Percentiles rank a stretch among this genome's conserved stretches.
These are phyloP conservation scores for Pyrgus malvae DNA, from an alignment of 2,888 invertebrate species.

Conservation along the genomic window DNA sequence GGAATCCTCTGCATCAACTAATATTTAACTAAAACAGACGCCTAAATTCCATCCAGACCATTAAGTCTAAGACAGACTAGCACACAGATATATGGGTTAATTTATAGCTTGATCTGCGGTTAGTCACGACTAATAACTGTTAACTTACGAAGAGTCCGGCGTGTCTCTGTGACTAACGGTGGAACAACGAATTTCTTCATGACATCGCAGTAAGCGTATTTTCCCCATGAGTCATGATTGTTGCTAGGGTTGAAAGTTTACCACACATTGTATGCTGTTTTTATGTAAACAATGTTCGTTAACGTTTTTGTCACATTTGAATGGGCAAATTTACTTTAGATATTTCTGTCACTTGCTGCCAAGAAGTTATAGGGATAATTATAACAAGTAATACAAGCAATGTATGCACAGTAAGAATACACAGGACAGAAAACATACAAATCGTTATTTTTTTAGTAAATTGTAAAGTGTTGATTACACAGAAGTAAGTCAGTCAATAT, in stretches of 20 bases:
- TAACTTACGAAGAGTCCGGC: background rate
- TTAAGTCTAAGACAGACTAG: background rate
- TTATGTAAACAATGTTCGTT: no score
- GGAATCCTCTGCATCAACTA: background rate
- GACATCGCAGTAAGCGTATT: slow-evolving; percentile 28
- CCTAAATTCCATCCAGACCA: background rate
- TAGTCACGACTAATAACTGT: background rate
- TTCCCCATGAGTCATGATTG: slow-evolving; percentile 36
- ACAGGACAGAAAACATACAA: no score
- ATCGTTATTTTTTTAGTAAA: no score
- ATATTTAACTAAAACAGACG: no score
- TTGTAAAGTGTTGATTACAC: no score
- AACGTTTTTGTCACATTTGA: background rate
- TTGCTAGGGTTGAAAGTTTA: background rate
- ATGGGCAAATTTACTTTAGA: no score
- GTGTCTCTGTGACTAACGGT: slow-evolving; percentile 11
- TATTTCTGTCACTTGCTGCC: no score
- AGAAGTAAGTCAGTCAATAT: no score
- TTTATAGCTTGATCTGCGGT: background rate
- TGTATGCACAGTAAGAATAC: no score
- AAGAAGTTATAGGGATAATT: no score
- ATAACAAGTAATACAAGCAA: no score
- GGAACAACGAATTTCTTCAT: slow-evolving; percentile 19
- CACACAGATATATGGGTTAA: background rate
- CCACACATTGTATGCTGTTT: no score